Evolutionary conservation across 2,113 vertebrate species (phyloP), one percentile per base, ranked within the genome.

Genomic region (Turdus rufiventris): DNA sequence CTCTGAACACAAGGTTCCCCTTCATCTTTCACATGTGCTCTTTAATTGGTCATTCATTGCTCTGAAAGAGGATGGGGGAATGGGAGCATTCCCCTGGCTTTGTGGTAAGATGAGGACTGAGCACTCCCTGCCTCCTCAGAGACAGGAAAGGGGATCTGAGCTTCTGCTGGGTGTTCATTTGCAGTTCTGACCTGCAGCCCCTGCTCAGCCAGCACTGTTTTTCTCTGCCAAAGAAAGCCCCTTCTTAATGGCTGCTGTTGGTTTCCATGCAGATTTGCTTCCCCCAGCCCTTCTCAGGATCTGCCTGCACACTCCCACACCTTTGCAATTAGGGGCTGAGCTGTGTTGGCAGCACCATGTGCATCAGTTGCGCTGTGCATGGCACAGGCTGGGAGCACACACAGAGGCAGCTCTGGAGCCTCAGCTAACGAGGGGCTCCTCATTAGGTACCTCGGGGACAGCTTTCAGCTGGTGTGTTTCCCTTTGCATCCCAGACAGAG

Each of bases 311-410:
- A 2, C 12, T 54, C 80, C 86, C 47, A 25, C 13, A 68, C n/a
- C 72, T 47, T 77, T 21, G 84, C 87, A 84, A 6, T 54, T 50
- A 70, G 1, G 11, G 38, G 40, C 62, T 20, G 19, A 57, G 14
- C 51, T 24, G 50, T 20, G 40, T 4, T 1, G 50, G 91, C 89
- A 89, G 72, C 87, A 80, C 36, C 60, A 3, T 5, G 3, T 5
- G 3, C 42, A 28, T 12, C 31, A 7, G 14, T 28, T 45, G 33
- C 15, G 5, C 31, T 1, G 2, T 4, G 38, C 2, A 0, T 9
- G 33, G 60, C 70, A 33, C 53, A 45, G 85, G 28, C 71, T 76
- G 71, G 62, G n/a, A 79, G n/a, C 81, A 6, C 10, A 14, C 75
- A 62, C 42, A 47, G 33, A 63, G 51, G 16, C 51, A 45, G 57